Conservation (phyloP, 53 echinoderm and acorn worm species). For the Stichopus horrens region DNA sequence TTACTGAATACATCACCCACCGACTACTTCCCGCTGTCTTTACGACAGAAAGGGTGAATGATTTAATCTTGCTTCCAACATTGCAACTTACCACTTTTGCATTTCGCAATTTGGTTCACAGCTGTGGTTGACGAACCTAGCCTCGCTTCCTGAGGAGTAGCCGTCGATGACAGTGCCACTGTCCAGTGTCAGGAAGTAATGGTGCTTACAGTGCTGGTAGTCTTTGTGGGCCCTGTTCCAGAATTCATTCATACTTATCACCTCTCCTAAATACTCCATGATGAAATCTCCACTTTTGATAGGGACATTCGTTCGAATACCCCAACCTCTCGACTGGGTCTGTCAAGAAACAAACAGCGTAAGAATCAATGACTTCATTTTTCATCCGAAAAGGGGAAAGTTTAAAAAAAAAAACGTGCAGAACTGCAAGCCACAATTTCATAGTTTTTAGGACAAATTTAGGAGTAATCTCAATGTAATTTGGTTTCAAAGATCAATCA, state of each 20-base stretch:
- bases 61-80: too few relatives aligned
- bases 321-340: constrained; percentile 88
- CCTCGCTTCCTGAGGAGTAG: constrained; percentile 90
- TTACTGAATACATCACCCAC: too few relatives aligned
- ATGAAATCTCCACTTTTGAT: constrained; percentile 78
- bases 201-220: constrained; percentile 96
- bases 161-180: constrained; percentile 97
- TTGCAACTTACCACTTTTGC: constrained; percentile 86
- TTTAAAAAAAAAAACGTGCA: too few relatives aligned
- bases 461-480: too few relatives aligned
- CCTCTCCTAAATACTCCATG: constrained; percentile 95
- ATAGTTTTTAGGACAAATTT: too few relatives aligned
- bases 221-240: constrained; percentile 88
- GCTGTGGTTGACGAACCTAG: constrained; percentile 97
- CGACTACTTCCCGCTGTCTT: too few relatives aligned
- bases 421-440: too few relatives aligned
- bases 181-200: constrained; percentile 95
- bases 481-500: too few relatives aligned
- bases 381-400: not conserved
- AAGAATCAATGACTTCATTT: not conserved
- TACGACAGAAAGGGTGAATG: too few relatives aligned
- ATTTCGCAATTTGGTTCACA: constrained; percentile 98
- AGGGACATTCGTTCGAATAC: constrained; percentile 60
- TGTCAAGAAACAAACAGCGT: constrained; percentile 3
- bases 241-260: constrained; percentile 92